A percentile compares a stretch with the other conserved stretches of the same genome.
phyloP scores from a whole-genome alignment of 2,797 vertebrate genomes.

The Argya squamiceps region DNA sequence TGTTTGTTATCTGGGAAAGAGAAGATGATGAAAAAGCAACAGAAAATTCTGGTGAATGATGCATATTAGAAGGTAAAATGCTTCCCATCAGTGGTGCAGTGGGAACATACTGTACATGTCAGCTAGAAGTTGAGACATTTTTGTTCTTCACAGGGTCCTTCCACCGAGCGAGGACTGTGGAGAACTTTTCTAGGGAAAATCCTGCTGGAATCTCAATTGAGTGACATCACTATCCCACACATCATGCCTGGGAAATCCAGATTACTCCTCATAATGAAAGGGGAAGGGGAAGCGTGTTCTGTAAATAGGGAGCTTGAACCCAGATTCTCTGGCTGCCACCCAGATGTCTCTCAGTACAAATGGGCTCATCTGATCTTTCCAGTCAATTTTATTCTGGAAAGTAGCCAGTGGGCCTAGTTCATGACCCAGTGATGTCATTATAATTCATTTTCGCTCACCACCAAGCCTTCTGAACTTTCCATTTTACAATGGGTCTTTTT shows the following conservation, averaged over 20 bases:
- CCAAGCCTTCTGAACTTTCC: slow-evolving; percentile 79
- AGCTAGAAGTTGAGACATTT: slow-evolving; percentile 54
- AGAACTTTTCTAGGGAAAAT: slow-evolving; percentile 58
- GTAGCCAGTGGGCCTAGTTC: slow-evolving; percentile 80
- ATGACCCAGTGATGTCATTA: slow-evolving; percentile 80
- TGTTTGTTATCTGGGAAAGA: slow-evolving; percentile 65
- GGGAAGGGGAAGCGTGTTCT: slow-evolving; percentile 68
- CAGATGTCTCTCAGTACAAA: slow-evolving; percentile 72
- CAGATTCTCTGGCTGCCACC: slow-evolving; percentile 75
- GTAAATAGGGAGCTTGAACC: slow-evolving; percentile 78
- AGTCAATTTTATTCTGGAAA: slow-evolving; percentile 82
- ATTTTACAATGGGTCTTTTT: slow-evolving; percentile 81
- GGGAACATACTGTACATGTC: slow-evolving; percentile 39
- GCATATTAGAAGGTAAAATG: slow-evolving; percentile 63
- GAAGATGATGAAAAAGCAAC: not conserved
- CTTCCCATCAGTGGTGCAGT: slow-evolving; percentile 38
- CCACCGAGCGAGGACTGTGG: not conserved
- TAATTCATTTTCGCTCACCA: slow-evolving; percentile 78
- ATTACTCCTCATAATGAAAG: slow-evolving; percentile 64
- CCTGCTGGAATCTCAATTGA: slow-evolving; percentile 40
- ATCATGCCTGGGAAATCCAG: slow-evolving; percentile 56
- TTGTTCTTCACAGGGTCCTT: slow-evolving; percentile 58
- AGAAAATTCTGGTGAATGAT: slow-evolving; percentile 42
- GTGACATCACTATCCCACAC: slow-evolving; percentile 24
- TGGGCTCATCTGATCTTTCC: slow-evolving; percentile 77